Conservation (phyloP, 1,140 invertebrate species). For the Pachypsylla venusta region DNA sequence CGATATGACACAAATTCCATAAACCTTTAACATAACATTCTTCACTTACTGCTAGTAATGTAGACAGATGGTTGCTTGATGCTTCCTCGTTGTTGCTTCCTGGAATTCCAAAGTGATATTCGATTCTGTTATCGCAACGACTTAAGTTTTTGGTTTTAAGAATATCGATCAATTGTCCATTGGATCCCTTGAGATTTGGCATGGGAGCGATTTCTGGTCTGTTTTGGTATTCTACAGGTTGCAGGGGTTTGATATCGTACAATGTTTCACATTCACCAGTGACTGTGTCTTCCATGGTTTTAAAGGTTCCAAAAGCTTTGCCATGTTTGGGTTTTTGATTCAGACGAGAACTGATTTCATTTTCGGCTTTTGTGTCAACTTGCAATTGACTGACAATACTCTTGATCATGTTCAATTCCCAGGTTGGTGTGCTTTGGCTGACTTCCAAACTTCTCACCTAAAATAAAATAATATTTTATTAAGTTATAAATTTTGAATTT, state of each 20-base stretch:
- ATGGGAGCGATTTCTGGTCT: conserved; percentile 25
- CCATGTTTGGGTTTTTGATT: conserved; percentile 20
- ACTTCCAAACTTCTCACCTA: conserved; percentile 37
- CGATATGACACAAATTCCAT: no score
- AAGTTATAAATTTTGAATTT: no score
- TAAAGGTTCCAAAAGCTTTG: conserved; percentile 22
- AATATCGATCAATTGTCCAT: conserved; percentile 41
- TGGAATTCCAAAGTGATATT: conserved; percentile 43
- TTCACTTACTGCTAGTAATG: conserved; percentile 40
- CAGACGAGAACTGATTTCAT: conserved; percentile 17
- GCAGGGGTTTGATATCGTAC: conserved; percentile 26
- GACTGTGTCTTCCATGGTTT: conserved; percentile 28
- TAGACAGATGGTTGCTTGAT: conserved; percentile 35
- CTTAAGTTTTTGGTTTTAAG: conserved; percentile 48
- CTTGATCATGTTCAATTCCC: conserved; percentile 49
- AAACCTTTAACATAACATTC: no score
- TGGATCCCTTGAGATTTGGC: conserved; percentile 26
- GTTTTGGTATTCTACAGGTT: conserved; percentile 17
- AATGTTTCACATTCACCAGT: conserved; percentile 29
- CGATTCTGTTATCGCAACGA: conserved; percentile 40
- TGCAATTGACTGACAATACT: conserved; percentile 38
- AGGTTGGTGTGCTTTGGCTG: conserved; percentile 33
- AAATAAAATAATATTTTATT: no score
- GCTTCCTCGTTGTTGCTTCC: conserved; percentile 36
- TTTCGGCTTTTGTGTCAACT: conserved; percentile 22